Evolutionary conservation across 2,113 vertebrate species (phyloP), one percentile per base, ranked within the genome.

Genomic region (Epinephelus cyanopodus): DNA sequence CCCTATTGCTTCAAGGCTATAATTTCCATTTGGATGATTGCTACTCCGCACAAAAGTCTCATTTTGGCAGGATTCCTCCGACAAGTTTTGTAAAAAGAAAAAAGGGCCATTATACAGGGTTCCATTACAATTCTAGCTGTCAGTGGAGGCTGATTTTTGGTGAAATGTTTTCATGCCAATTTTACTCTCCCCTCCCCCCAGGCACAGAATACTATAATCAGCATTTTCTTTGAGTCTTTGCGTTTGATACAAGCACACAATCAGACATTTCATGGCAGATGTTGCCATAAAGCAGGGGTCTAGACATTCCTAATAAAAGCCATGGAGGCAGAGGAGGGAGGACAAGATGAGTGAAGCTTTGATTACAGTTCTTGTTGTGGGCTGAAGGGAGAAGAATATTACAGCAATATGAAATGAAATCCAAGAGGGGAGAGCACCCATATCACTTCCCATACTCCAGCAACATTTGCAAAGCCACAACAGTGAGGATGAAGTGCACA

Each of bases 341-440:
- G 57, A 81, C 61, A 87, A 60, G 82, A 88, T 79, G 83, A 89
- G 56, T 60, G 79, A 86, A 86, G 84, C 83, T 92, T 92, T 92
- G 85, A 93, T 90, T 91, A 91, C 69, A 89, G 79, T 74, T 92
- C 69, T 87, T 86, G 70, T 89, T 85, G 84, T 70, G 57, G 85
- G 75, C 76, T 79, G 72, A 81, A 37, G 72, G 72, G 62, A 60
- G 71, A 90, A 77, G 48, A 85, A 74, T 73, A 90, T 84, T 82
- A 85, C 67, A 84, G 87, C 71, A 74, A 85, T 74, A 78, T 58
- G 66, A 90, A 87, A 90, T 82, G 61, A 90, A 85, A 90, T 86
- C 74, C 57, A 71, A 84, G 60, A 61, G 42, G 60, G 52, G 79
- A 77, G 56, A 75, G 37, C 54, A 62, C 60, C 79, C 60, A 18